Percentiles rank a stretch among this genome's conserved stretches.
phyloP scores from a whole-genome alignment of 2,888 invertebrate species.

The Macrophya annulata region DNA sequence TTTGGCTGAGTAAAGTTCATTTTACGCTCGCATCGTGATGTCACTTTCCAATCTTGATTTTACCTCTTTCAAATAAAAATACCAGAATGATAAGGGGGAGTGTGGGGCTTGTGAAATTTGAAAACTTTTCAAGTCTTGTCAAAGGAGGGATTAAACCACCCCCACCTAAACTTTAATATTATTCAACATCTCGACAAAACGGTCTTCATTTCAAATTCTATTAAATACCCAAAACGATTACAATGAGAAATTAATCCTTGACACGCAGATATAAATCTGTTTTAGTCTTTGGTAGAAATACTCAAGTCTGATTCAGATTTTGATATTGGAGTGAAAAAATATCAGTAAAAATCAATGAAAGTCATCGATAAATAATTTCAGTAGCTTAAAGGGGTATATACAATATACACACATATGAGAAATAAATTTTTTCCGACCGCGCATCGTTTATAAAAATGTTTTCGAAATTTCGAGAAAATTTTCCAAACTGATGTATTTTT shows the following conservation, averaged over 20 bases:
- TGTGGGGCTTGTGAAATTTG: neutral
- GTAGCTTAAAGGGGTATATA: too few relatives aligned
- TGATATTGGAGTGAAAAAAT: too few relatives aligned
- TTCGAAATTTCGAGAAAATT: too few relatives aligned
- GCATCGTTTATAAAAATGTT: too few relatives aligned
- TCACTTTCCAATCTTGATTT: slow-evolving; percentile 39
- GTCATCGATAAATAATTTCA: neutral
- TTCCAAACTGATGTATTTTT: too few relatives aligned
- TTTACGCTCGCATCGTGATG: slow-evolving; percentile 5
- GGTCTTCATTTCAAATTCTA: neutral
- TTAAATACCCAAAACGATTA: too few relatives aligned
- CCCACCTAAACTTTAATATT: neutral
- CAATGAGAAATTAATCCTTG: neutral
- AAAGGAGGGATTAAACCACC: neutral
- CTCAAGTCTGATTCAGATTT: too few relatives aligned
- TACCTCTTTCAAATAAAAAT: neutral
- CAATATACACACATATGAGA: too few relatives aligned
- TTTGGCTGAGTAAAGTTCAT: slow-evolving; percentile 1
- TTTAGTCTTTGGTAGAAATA: neutral
- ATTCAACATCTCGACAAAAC: neutral
- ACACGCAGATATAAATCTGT: neutral
- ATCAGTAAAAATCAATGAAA: neutral
- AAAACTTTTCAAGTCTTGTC: neutral
- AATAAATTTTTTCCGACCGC: too few relatives aligned
- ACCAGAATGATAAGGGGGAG: neutral